phyloP scores from a whole-genome alignment of 1,140 invertebrate species.

The Megalopta genalis region DNA sequence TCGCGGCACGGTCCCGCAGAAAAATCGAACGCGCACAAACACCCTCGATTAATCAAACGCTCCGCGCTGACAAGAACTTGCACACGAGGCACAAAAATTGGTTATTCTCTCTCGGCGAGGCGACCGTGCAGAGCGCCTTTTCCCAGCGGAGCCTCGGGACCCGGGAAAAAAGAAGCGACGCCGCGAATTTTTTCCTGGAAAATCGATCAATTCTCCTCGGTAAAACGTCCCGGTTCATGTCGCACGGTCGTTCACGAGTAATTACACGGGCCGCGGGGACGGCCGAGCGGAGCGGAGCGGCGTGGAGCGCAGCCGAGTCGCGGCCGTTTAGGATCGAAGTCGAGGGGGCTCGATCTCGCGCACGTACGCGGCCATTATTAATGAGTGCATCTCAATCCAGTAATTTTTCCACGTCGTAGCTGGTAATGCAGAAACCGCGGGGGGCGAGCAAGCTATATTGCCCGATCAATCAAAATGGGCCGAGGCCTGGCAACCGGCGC shows the following conservation, averaged over 20 bases:
- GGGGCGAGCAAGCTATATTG: slow-evolving; percentile 78
- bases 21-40: too few species aligned
- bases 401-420: slow-evolving; percentile 77
- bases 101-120: too few species aligned
- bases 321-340: slow-evolving; percentile 53
- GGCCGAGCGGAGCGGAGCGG: background rate
- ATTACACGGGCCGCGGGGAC: slow-evolving; percentile 36
- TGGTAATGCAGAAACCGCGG: slow-evolving; percentile 77
- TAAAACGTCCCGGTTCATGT: background rate
- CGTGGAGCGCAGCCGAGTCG: slow-evolving; percentile 19
- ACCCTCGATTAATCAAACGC: too few species aligned
- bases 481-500: slow-evolving; percentile 66
- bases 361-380: slow-evolving; percentile 72
- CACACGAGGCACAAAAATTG: too few species aligned
- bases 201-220: slow-evolving; percentile 5
- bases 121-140: too few species aligned
- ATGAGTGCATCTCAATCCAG: slow-evolving; percentile 80
- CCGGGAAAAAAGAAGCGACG: background rate
- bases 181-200: background rate
- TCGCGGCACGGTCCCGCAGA: too few species aligned
- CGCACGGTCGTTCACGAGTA: slow-evolving; percentile 40
- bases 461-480: slow-evolving; percentile 79
- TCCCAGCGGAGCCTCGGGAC: too few species aligned
- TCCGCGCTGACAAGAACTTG: too few species aligned
- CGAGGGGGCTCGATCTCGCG: slow-evolving; percentile 26